Evolutionary conservation across 64 coral and sea anemone species (phyloP).

Genomic region (Stichodactyla helianthus): DNA sequence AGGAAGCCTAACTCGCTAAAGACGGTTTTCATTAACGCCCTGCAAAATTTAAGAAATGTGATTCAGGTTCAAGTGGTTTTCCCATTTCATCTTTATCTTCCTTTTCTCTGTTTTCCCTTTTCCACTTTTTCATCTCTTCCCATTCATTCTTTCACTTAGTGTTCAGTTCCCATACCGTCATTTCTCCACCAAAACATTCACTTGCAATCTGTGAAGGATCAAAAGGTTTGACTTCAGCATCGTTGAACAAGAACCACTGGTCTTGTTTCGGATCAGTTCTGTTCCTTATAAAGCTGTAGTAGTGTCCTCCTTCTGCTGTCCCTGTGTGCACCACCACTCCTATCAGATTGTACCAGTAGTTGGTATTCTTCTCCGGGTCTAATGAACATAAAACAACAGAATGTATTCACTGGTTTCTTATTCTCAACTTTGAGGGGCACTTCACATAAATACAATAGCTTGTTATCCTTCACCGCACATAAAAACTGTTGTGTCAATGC

Average conservation of each 20-base stretch:
- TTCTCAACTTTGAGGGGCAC: no score
- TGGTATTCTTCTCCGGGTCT: slow-evolving; percentile 79
- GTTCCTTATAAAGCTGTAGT: slow-evolving; percentile 96
- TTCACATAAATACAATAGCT: no score
- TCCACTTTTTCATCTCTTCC: no score
- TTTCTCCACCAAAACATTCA: slow-evolving; percentile 98
- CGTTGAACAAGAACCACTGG: slow-evolving; percentile 98
- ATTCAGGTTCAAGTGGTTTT: no score
- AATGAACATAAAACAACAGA: background rate
- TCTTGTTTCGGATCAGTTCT: slow-evolving; percentile 64
- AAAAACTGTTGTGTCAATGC: no score
- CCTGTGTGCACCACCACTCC: slow-evolving; percentile 97
- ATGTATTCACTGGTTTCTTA: background rate
- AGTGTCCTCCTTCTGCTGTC: slow-evolving; percentile 94
- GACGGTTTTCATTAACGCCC: no score
- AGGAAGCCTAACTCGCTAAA: no score
- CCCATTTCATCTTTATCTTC: no score
- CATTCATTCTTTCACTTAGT: no score
- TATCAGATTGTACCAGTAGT: slow-evolving; percentile 92
- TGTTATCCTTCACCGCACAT: no score
- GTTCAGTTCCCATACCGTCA: slow-evolving; percentile 67
- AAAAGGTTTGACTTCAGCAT: slow-evolving; percentile 99
- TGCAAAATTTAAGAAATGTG: no score
- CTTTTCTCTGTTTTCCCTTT: no score
- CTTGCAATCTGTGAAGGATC: slow-evolving; percentile 95